Evolutionary conservation across 2,888 invertebrate species (phyloP).

Genomic region (Drosophila pseudotalamancana): DNA sequence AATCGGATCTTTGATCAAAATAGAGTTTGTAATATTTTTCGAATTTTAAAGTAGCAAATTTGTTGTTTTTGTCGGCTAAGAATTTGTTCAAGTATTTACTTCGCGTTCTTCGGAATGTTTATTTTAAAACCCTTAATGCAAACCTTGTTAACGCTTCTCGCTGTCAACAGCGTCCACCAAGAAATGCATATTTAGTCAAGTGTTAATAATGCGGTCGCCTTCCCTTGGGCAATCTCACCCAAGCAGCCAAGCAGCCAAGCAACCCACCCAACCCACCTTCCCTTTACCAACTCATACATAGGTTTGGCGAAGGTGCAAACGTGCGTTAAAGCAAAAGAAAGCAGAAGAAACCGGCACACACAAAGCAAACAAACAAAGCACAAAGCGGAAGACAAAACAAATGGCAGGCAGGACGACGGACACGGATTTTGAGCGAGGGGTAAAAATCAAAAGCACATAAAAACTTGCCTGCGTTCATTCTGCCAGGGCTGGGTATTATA

Average conservation of each 20-base stretch:
- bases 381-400: constrained; percentile 32
- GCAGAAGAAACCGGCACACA: constrained; percentile 29
- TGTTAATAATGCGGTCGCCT: constrained; percentile 83
- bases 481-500: constrained; percentile 40
- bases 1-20: too few species aligned
- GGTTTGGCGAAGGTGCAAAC: constrained; percentile 65
- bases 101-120: constrained; percentile 1
- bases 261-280: constrained; percentile 17
- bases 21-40: too few species aligned
- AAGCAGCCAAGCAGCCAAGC: constrained; percentile 1
- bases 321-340: constrained; percentile 68
- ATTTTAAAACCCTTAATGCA: constrained; percentile 45
- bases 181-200: constrained; percentile 84
- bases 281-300: too few species aligned
- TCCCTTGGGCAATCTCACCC: constrained; percentile 46
- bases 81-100: too few species aligned
- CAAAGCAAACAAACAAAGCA: constrained; percentile 50
- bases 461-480: constrained; percentile 64
- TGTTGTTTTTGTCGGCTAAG: too few species aligned
- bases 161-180: constrained; percentile 68
- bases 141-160: constrained; percentile 69
- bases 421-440: constrained; percentile 20
- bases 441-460: constrained; percentile 4
- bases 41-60: too few species aligned
- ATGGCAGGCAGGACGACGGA: constrained; percentile 22